A percentile compares a stretch with the other conserved stretches of the same genome.
Evolutionary conservation across 2,797 vertebrate species (phyloP).

Genomic region (Molossus molossus): DNA sequence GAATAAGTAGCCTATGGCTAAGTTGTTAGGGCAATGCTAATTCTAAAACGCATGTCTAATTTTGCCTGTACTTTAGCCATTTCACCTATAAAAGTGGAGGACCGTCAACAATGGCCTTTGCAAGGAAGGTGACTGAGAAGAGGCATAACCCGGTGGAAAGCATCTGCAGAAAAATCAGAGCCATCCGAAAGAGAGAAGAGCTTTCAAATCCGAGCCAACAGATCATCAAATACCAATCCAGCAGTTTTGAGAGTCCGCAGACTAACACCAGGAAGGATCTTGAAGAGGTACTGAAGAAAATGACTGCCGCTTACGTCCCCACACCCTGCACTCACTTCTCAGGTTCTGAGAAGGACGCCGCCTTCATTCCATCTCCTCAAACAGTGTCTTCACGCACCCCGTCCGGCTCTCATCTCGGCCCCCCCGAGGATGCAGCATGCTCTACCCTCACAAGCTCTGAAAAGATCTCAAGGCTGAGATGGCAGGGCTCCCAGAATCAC

Average conservation of each 20-base stretch:
- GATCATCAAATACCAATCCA: slow-evolving; percentile 93
- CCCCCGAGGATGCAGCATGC: neutral
- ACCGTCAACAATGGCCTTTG: slow-evolving; percentile 72
- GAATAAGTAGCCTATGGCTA: neutral
- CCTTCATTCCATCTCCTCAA: neutral
- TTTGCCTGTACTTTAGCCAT: neutral
- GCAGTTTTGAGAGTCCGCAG: slow-evolving; percentile 93
- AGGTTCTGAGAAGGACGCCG: neutral
- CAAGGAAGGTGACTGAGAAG: slow-evolving; percentile 80
- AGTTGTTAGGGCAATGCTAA: neutral
- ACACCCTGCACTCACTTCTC: neutral
- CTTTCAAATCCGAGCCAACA: slow-evolving; percentile 91
- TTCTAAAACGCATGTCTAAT: neutral
- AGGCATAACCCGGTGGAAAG: slow-evolving; percentile 96
- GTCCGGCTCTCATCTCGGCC: neutral
- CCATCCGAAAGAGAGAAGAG: slow-evolving; percentile 93
- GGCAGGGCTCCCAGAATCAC: slow-evolving; percentile 67
- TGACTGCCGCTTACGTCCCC: neutral
- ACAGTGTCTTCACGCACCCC: slow-evolving; percentile 56
- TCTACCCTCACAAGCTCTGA: slow-evolving; percentile 12
- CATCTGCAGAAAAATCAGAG: slow-evolving; percentile 95
- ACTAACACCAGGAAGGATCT: slow-evolving; percentile 90
- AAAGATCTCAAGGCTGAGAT: neutral
- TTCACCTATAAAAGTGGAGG: neutral
- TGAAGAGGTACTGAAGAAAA: slow-evolving; percentile 93